Percentiles rank a stretch among this genome's conserved stretches.
Conservation (phyloP, 2,113 vertebrate species). For the Salvator merianae region DNA sequence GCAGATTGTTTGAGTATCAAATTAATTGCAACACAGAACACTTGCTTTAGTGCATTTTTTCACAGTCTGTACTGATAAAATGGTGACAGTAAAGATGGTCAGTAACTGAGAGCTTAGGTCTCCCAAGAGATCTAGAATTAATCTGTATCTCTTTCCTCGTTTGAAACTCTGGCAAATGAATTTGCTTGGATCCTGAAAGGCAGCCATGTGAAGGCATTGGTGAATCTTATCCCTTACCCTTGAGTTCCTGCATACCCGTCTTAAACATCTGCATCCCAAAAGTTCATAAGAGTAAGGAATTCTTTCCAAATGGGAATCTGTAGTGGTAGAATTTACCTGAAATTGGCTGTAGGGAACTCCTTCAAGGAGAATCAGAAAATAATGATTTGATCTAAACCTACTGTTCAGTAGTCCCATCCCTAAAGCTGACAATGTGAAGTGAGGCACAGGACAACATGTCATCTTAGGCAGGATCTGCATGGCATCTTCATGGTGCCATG, state of each 20-base stretch:
- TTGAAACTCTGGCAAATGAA: not conserved
- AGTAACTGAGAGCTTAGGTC: not conserved
- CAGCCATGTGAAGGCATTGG: not conserved
- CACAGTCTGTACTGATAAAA: not conserved
- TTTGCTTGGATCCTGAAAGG: not conserved
- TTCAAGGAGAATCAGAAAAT: not conserved
- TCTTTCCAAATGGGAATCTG: not conserved
- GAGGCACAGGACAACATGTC: not conserved
- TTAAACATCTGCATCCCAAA: not conserved
- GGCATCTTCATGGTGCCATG: too few species aligned
- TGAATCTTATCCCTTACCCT: not conserved
- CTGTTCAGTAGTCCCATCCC: not conserved
- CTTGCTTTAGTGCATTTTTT: constrained; percentile 50
- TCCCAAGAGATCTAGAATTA: not conserved
- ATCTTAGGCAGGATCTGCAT: too few species aligned
- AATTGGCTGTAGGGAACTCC: not conserved
- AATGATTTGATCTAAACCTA: not conserved
- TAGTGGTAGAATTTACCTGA: not conserved
- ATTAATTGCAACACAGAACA: constrained; percentile 44
- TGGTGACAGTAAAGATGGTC: not conserved
- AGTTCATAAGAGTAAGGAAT: not conserved
- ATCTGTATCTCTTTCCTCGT: not conserved
- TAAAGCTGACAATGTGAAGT: not conserved
- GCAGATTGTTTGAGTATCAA: constrained; percentile 46
- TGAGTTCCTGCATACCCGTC: too few species aligned